These are phyloP conservation scores for Hypolimnas misippus DNA, from an alignment of 2,888 invertebrate genomes.

Conservation along the genomic window DNA sequence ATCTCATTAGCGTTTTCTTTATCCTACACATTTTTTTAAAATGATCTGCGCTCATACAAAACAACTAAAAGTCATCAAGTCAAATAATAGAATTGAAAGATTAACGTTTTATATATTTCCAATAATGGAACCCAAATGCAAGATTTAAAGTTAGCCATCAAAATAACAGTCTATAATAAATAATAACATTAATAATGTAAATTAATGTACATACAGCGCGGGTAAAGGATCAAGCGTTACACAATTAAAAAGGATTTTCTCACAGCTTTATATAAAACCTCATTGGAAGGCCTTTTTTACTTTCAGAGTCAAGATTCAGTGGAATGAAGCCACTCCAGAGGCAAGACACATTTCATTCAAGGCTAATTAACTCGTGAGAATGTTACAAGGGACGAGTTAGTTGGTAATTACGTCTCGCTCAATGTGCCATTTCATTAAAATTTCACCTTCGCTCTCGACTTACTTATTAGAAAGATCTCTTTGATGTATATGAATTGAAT, in stretches of 20 bases:
- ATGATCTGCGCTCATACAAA: too few relatives aligned
- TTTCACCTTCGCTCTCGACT: constrained; percentile 60
- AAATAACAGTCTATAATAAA: too few relatives aligned
- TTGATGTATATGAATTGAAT: constrained; percentile 69
- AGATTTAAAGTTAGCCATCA: too few relatives aligned
- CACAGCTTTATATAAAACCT: constrained; percentile 19
- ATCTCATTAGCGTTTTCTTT: too few relatives aligned
- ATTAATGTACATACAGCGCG: too few relatives aligned
- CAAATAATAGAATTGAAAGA: too few relatives aligned
- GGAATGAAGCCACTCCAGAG: constrained; percentile 19
- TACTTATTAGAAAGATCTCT: constrained; percentile 63
- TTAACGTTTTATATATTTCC: too few relatives aligned
- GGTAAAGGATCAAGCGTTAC: not conserved
- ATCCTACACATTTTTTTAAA: too few relatives aligned
- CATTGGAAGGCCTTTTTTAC: constrained; percentile 18
- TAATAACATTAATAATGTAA: too few relatives aligned
- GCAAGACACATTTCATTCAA: constrained; percentile 58
- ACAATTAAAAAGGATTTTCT: constrained; percentile 3
- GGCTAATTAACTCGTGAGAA: constrained; percentile 71
- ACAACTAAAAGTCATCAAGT: too few relatives aligned
- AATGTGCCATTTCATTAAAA: constrained; percentile 72
- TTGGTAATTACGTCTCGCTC: constrained; percentile 65
- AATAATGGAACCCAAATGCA: too few relatives aligned
- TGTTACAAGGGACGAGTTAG: constrained; percentile 65
- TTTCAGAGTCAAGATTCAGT: constrained; percentile 21